Conservation (phyloP, 1,140 invertebrate species). For the Adelges cooleyi region DNA sequence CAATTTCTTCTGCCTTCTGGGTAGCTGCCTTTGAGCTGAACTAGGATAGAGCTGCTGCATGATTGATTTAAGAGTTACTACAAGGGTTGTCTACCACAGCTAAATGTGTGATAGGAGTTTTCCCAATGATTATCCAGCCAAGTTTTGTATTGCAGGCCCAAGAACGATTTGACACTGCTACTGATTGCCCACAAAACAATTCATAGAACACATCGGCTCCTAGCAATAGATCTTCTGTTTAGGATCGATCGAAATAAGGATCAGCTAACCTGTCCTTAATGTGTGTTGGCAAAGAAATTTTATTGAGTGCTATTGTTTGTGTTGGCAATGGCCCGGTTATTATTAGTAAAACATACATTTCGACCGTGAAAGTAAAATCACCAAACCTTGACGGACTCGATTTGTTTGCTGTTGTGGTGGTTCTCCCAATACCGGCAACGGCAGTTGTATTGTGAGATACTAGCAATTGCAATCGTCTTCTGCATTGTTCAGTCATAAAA, state of each 20-base stretch:
- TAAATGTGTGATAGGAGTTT: not conserved
- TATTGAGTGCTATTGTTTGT: not conserved
- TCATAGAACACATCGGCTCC: constrained; percentile 15
- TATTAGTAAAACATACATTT: not conserved
- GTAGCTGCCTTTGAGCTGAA: not conserved
- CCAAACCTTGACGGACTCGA: not conserved
- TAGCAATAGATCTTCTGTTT: constrained; percentile 11
- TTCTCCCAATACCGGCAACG: not conserved
- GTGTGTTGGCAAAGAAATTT: not conserved
- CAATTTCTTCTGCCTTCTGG: not conserved
- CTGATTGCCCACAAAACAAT: not conserved
- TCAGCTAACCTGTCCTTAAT: not conserved
- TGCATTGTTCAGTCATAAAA: not conserved
- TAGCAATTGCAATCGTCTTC: not conserved
- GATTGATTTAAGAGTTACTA: not conserved
- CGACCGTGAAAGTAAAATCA: not conserved
- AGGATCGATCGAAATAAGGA: not conserved
- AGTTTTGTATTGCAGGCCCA: not conserved
- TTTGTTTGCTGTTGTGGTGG: not conserved
- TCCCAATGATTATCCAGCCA: constrained; percentile 18
- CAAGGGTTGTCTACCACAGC: not conserved
- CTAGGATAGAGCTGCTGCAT: not conserved
- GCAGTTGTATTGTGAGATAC: not conserved
- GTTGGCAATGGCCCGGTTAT: not conserved
- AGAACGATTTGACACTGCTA: not conserved